Conservation (phyloP, 2,797 vertebrate genomes). For the Enteromius radiatus region DNA sequence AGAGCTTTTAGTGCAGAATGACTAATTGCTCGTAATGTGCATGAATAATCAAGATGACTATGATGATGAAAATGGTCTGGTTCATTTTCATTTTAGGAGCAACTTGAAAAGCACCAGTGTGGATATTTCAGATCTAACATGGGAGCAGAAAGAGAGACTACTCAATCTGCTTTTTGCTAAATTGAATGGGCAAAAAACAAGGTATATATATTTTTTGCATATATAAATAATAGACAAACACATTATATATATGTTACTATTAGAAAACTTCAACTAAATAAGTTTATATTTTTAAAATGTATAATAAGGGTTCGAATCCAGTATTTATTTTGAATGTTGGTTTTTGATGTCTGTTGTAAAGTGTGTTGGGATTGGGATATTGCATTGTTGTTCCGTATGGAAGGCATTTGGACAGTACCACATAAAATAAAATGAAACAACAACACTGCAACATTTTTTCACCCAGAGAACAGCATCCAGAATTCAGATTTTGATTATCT, state of each 20-base stretch:
- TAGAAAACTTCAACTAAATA: neutral
- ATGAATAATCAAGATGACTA: neutral
- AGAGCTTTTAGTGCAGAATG: neutral
- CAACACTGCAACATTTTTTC: neutral
- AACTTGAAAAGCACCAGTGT: slow-evolving; percentile 75
- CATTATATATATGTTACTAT: neutral
- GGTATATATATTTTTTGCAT: slow-evolving; percentile 64
- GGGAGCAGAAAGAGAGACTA: slow-evolving; percentile 91
- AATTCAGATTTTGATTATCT: neutral
- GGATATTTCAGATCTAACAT: slow-evolving; percentile 86
- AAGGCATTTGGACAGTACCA: neutral
- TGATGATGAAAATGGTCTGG: neutral
- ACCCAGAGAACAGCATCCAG: neutral
- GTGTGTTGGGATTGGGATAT: neutral
- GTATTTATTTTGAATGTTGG: neutral
- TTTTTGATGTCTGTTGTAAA: neutral
- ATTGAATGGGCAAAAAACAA: slow-evolving; percentile 82
- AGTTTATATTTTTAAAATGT: neutral
- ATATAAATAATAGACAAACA: neutral
- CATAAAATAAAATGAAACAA: neutral
- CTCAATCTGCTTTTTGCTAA: slow-evolving; percentile 88
- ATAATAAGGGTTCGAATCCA: neutral
- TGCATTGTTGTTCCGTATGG: neutral
- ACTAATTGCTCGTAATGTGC: neutral
- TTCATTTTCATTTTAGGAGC: slow-evolving; percentile 75